Evolutionary conservation across 1,140 invertebrate genomes (phyloP), one percentile per base, ranked within the genome.

Genomic region (Argopecten irradians): DNA sequence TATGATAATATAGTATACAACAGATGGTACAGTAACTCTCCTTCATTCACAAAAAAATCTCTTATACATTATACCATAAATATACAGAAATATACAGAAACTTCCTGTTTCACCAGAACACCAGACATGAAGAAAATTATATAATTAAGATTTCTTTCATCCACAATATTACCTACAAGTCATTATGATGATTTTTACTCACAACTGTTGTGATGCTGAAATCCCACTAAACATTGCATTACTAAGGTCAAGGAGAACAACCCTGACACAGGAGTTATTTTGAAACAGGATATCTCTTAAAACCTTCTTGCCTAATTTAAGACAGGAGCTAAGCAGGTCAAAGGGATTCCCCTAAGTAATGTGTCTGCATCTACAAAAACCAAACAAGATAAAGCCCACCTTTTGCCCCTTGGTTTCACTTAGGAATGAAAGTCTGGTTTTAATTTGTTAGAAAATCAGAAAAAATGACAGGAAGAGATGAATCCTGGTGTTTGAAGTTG

Each of bases 241-340:
- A 71, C 55, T 71, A 28, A 71, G 14, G 55, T 71, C 55, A 71
- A 71, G 22, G 11, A 28, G 55, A 28, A 16, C 28, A n/a, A 71
- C 55, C 55, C 28, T 11, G 5, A n/a, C 55, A 71, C 55, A 71
- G 28, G 55, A 71, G 28, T 71, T 71, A 28, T 71, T 71, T 71
- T 71, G 55, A 71, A 71, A 71, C 55, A 71, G 16, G 55, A 71
- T 71, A 71, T 28, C n/a, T 28, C 22, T n/a, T n/a, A n/a, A n/a
- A n/a, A n/a, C 55, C 55, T n/a, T 71, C 55, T 71, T 71, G 55
- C 55, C 55, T 71, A 71, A 71, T 71, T 71, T 71, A 71, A 71
- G 43, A 46, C 43, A 46, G 22, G 55, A 71, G n/a, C 55, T 28
- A 71, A 28, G n/a, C 55, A 71, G 55, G 55, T 71, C 55, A 71